These are phyloP conservation scores for Habropoda laboriosa DNA, from an alignment of 1,140 invertebrate species.

Conservation along the genomic window DNA sequence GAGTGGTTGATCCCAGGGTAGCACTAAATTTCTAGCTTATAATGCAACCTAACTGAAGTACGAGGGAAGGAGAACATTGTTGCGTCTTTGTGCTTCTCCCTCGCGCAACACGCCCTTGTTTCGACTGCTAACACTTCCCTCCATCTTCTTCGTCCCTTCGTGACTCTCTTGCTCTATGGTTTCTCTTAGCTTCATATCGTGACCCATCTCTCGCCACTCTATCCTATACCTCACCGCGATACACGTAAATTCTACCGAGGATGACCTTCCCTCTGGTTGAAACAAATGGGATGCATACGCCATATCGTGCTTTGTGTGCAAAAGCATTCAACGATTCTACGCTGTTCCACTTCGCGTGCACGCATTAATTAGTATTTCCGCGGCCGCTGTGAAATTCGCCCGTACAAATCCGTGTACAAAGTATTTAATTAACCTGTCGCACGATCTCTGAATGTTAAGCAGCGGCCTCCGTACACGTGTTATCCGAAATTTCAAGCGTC, in stretches of 20 bases:
- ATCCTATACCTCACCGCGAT: constrained; percentile 8
- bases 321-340: constrained; percentile 51
- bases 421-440: constrained; percentile 66
- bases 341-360: constrained; percentile 28
- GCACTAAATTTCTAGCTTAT: constrained; percentile 76
- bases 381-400: constrained; percentile 44
- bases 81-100: constrained; percentile 40
- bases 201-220: neutral
- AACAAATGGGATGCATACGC: constrained; percentile 54
- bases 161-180: neutral
- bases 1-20: constrained; percentile 74
- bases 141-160: neutral
- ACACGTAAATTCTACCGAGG: constrained; percentile 43
- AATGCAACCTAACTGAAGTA: constrained; percentile 73
- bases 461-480: neutral
- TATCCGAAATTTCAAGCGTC: constrained; percentile 11
- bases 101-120: neutral
- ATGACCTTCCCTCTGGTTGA: constrained; percentile 48
- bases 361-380: constrained; percentile 64
- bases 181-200: constrained; percentile 13
- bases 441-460: constrained; percentile 45
- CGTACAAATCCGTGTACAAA: constrained; percentile 56
- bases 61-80: constrained; percentile 59
- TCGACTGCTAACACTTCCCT: constrained; percentile 5
- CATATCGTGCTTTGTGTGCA: constrained; percentile 36